Evolutionary conservation across 2,797 vertebrate species (phyloP).

Genomic region (Octomys mimax): DNA sequence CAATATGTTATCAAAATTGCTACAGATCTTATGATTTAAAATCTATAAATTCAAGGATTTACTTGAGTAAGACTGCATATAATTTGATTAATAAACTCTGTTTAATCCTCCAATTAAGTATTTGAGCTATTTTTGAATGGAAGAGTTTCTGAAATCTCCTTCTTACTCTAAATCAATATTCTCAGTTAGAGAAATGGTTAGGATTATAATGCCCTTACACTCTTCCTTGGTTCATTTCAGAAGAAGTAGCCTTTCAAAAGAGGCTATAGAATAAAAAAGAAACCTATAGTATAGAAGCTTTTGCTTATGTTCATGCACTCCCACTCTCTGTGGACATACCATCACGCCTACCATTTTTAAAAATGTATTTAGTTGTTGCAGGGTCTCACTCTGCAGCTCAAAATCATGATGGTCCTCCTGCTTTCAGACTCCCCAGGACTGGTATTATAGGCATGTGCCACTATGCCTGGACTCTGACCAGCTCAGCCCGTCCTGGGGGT

Average conservation of each 20-base stretch:
- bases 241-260: conserved; percentile 43
- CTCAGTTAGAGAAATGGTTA: conserved; percentile 10
- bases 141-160: conserved; percentile 25
- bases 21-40: background rate
- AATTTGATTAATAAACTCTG: conserved; percentile 21
- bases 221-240: background rate
- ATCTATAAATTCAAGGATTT: conserved; percentile 47
- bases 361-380: too few species aligned
- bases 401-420: too few species aligned
- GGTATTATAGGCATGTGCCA: too few species aligned
- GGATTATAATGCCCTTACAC: background rate
- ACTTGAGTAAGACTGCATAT: conserved; percentile 18
- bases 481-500: too few species aligned
- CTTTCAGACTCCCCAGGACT: too few species aligned
- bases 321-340: too few species aligned
- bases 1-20: conserved; percentile 21
- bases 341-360: background rate
- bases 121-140: conserved; percentile 32
- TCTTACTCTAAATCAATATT: conserved; percentile 44
- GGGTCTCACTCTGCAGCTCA: too few species aligned
- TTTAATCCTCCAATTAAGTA: conserved; percentile 41
- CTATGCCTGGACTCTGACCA: too few species aligned
- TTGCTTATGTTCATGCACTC: background rate
- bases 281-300: background rate
- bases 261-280: background rate